A percentile compares a stretch with the other conserved stretches of the same genome.
Conservation (phyloP, 2,113 vertebrate species). For the Phalacrocorax brasilianus region DNA sequence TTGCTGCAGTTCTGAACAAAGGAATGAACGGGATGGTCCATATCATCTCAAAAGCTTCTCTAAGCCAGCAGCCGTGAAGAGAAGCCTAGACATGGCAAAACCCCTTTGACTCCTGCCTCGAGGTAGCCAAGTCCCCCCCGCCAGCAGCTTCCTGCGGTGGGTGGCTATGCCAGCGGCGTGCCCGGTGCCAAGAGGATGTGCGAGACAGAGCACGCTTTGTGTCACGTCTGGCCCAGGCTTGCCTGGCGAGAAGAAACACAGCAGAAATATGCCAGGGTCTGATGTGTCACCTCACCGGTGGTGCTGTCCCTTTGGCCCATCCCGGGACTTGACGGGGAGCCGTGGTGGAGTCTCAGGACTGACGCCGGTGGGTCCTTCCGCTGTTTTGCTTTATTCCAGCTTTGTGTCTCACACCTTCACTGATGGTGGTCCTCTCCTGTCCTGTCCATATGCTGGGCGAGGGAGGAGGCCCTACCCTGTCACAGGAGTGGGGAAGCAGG, state of each 20-base stretch:
- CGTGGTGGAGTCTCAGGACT: fast-evolving
- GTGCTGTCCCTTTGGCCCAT: not conserved
- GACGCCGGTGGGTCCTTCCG: fast-evolving
- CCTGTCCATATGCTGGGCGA: fast-evolving
- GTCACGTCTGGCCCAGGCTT: not conserved
- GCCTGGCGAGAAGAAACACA: not conserved
- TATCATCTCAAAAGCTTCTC: not conserved
- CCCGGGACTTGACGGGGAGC: not conserved
- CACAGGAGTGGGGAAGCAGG: not conserved
- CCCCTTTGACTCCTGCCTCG: not conserved
- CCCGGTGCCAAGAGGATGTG: not conserved
- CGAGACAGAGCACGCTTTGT: not conserved
- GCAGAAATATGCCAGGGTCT: not conserved
- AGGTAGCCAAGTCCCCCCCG: not conserved
- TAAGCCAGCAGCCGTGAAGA: fast-evolving
- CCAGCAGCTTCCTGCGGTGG: not conserved
- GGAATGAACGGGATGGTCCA: not conserved
- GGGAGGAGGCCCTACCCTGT: not conserved
- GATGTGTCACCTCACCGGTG: fast-evolving
- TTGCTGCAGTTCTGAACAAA: not conserved
- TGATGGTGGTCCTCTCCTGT: not conserved
- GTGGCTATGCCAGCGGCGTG: not conserved
- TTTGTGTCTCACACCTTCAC: not conserved
- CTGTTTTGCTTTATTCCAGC: too few species aligned
- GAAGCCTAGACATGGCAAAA: not conserved